Percentiles rank a stretch among this genome's conserved stretches.
These are phyloP conservation scores for Adelphocoris suturalis DNA, from an alignment of 2,888 invertebrate genomes.

Conservation along the genomic window DNA sequence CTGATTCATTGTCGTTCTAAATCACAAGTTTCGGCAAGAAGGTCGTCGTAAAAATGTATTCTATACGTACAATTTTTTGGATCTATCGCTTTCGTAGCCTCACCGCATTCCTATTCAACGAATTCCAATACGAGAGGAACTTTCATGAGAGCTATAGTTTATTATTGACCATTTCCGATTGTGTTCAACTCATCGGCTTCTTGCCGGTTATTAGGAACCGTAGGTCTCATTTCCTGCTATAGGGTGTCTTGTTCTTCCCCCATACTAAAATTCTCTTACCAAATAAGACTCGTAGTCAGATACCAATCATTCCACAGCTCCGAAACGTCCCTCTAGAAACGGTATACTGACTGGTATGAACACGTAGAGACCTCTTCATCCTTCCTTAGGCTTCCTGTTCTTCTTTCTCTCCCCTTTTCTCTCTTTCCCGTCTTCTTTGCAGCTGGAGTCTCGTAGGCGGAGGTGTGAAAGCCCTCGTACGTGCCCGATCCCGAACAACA, in stretches of 20 bases:
- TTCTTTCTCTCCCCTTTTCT: background rate
- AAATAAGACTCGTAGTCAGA: constrained; percentile 18
- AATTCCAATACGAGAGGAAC: no score
- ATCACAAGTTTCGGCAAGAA: no score
- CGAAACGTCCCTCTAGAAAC: background rate
- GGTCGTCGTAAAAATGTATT: no score
- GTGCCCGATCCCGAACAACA: constrained; percentile 53
- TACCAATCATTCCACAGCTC: background rate
- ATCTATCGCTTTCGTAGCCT: no score
- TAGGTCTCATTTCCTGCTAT: background rate
- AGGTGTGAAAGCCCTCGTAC: constrained; percentile 58
- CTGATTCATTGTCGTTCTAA: no score
- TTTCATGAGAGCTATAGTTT: no score
- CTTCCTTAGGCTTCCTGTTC: background rate
- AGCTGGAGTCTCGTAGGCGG: background rate
- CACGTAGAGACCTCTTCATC: background rate
- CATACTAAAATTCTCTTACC: constrained; percentile 16
- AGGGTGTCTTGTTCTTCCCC: background rate
- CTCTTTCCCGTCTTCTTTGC: background rate
- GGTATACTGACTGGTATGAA: background rate
- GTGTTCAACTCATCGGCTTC: background rate
- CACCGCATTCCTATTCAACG: no score
- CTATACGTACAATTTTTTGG: no score
- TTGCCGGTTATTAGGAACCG: background rate
- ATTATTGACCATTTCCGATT: background rate